Percentiles rank a stretch among this genome's conserved stretches.
phyloP scores from a whole-genome alignment of 2,888 invertebrate species.

The Plagodis pulveraria region DNA sequence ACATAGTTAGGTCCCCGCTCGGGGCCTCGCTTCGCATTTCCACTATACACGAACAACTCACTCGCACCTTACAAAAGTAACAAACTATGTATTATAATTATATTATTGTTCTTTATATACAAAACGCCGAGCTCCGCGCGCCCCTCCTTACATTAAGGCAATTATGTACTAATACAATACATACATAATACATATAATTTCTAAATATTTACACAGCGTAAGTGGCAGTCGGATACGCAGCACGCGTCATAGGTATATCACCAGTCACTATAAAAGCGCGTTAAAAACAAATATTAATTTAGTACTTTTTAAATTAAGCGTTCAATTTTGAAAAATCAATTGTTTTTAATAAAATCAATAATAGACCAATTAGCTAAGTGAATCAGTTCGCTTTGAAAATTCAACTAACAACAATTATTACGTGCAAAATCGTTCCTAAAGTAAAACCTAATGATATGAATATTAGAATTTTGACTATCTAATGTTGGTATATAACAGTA shows the following conservation, averaged over 20 bases:
- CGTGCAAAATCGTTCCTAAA: slow-evolving; percentile 75
- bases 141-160: slow-evolving; percentile 67
- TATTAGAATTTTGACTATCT: slow-evolving; percentile 82
- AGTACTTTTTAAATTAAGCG: slow-evolving; percentile 54
- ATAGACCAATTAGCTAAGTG: slow-evolving; percentile 69
- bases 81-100: slow-evolving; percentile 76
- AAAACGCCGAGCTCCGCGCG: slow-evolving; percentile 69
- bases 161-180: slow-evolving; percentile 69
- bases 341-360: slow-evolving; percentile 62
- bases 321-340: slow-evolving; percentile 41
- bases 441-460: slow-evolving; percentile 85
- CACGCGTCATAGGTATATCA: slow-evolving; percentile 58
- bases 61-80: slow-evolving; percentile 80
- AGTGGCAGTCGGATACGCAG: slow-evolving; percentile 68
- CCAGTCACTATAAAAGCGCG: slow-evolving; percentile 71
- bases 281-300: slow-evolving; percentile 59
- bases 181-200: slow-evolving; percentile 63
- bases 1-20: slow-evolving; percentile 57
- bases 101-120: slow-evolving; percentile 81
- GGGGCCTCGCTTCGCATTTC: slow-evolving; percentile 50
- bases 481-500: slow-evolving; percentile 65
- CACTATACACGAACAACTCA: slow-evolving; percentile 67
- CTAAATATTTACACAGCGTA: slow-evolving; percentile 78
- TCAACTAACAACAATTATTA: slow-evolving; percentile 64
- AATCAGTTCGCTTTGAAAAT: slow-evolving; percentile 64